Evolutionary conservation across 2,113 vertebrate genomes (phyloP).

Genomic region (Ailurus styani): DNA sequence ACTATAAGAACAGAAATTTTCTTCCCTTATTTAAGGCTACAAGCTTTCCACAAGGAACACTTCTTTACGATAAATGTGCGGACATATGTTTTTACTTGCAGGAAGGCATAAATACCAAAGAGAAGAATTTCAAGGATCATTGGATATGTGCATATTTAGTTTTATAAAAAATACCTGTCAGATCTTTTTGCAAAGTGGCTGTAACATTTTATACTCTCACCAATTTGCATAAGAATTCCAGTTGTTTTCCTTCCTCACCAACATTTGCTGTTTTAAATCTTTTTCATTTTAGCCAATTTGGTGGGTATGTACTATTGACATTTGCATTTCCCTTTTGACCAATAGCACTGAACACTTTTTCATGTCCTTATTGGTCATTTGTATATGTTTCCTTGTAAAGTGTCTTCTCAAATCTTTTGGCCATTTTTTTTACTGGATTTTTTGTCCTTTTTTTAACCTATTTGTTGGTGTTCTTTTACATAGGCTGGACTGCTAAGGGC

Average conservation of each 20-base stretch:
- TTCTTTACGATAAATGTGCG: neutral
- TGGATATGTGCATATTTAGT: neutral
- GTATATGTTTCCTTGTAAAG: neutral
- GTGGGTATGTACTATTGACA: neutral
- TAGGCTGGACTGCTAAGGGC: neutral
- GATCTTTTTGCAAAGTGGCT: neutral
- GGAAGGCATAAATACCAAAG: neutral
- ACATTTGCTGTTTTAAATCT: neutral
- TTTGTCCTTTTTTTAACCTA: neutral
- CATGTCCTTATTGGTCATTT: neutral
- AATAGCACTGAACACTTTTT: neutral
- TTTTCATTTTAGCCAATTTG: neutral
- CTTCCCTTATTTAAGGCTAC: neutral
- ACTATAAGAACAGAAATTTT: neutral
- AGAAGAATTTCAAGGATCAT: slow-evolving; percentile 2
- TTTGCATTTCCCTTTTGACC: neutral
- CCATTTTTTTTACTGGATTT: neutral
- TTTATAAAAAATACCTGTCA: neutral
- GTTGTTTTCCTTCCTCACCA: neutral
- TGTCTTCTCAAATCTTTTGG: neutral
- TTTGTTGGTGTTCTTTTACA: neutral
- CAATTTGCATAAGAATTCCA: neutral
- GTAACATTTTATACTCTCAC: neutral
- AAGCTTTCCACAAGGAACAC: neutral
- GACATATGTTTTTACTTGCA: neutral